Evolutionary conservation across 2,888 invertebrate genomes (phyloP), one percentile per base, ranked within the genome.

Genomic region (Tenthredo mesomela): DNA sequence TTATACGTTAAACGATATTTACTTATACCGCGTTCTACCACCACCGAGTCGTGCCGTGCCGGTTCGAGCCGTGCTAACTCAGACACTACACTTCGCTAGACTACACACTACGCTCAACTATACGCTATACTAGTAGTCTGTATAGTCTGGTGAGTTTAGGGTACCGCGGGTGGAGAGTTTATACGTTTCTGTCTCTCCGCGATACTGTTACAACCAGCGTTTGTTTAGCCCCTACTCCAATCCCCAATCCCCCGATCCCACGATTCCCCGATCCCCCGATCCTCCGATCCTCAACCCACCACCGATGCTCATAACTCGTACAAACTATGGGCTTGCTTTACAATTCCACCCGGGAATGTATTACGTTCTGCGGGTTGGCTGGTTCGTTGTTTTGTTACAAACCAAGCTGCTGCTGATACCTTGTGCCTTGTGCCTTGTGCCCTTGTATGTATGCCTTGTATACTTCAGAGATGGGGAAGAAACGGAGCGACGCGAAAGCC

Each of bases 261-360:
- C 25, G 2, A 33, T 2, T 33, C 9, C n/a, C 40, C 29, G n/a
- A n/a, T n/a, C n/a, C n/a, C n/a, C n/a, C n/a, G n/a, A n/a, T n/a
- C n/a, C n/a, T n/a, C n/a, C 6, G 18, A 6, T 25, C 50, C 50
- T 54, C 50, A 29, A 0, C 7, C 47, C 71, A 0, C 47, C 50
- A 9, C 77, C 77, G 77, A 77, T 77, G 29, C 80, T 80, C 80
- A 61, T 80, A 80, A 80, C 80, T 80, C 61, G 77, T 61, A 61
- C 61, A 61, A 58, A 80, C 80, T 80, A 80, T 80, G 61, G 61
- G 61, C 80, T 61, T 80, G 80, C 40, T 80, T 80, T 80, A 80
- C 80, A 80, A 80, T 58, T 61, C 80, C 80, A 61, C 80, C 80
- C 58, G 80, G 80, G 80, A 80, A 80, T 80, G 80, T 80, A 58